Conservation (phyloP, 2,797 vertebrate species). For the Danio jaintianensis region DNA sequence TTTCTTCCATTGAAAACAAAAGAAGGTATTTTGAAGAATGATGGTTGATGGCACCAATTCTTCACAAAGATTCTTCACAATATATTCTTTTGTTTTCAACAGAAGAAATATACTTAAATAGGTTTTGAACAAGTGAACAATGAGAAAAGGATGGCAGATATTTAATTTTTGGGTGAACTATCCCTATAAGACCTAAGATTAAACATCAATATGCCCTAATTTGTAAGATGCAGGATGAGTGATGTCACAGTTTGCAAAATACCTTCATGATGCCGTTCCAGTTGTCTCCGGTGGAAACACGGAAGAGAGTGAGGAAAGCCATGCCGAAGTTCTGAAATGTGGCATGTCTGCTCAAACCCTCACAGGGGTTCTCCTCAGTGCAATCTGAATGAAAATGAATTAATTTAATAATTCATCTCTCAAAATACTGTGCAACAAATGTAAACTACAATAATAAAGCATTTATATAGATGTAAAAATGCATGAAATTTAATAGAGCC, state of each 20-base stretch:
- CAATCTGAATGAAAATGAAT: constrained; percentile 77
- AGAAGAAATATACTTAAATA: too few relatives aligned
- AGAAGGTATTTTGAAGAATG: too few relatives aligned
- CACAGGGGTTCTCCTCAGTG: constrained; percentile 91
- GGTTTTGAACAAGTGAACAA: too few relatives aligned
- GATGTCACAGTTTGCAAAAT: neutral
- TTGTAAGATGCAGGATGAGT: neutral
- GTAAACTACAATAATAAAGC: neutral
- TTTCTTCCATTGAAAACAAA: too few relatives aligned
- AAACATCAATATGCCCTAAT: constrained; percentile 10
- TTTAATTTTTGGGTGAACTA: too few relatives aligned
- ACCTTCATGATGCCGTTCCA: constrained; percentile 99
- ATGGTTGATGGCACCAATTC: too few relatives aligned
- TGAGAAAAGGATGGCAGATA: too few relatives aligned
- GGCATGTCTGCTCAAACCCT: constrained; percentile 93
- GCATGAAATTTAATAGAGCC: too few relatives aligned
- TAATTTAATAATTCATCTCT: neutral
- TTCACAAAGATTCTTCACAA: too few relatives aligned
- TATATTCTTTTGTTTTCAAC: too few relatives aligned
- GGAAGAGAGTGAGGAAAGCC: constrained; percentile 96
- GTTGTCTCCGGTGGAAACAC: constrained; percentile 96
- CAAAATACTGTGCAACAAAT: neutral
- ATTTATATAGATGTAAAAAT: neutral
- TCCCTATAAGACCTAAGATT: neutral
- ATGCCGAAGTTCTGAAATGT: constrained; percentile 97